phyloP scores from a whole-genome alignment of 2,888 invertebrate genomes.

The Nemurella pictetii region DNA sequence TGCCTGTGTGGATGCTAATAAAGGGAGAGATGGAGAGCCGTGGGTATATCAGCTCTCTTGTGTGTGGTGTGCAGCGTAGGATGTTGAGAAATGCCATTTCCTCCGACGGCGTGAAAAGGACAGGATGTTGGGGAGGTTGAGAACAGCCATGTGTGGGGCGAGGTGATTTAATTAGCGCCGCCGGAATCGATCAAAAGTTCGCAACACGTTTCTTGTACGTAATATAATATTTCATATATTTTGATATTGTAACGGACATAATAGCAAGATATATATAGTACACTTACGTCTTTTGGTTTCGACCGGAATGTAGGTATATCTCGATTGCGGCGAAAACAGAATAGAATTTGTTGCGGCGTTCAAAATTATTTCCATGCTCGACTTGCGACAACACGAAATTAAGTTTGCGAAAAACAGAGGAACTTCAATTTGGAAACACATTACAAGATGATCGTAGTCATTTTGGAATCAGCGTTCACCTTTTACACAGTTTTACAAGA shows the following conservation, averaged over 20 bases:
- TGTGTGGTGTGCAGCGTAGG: not conserved
- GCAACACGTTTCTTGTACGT: not conserved
- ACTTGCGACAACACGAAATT: not conserved
- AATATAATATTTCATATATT: conserved; percentile 27
- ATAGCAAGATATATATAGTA: conserved; percentile 27
- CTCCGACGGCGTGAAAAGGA: not conserved
- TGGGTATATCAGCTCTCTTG: not conserved
- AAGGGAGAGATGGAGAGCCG: not conserved
- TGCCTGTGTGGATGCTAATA: not conserved
- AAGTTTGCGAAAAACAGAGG: not conserved
- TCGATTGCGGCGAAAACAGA: not conserved
- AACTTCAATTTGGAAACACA: not conserved
- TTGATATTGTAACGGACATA: conserved; percentile 34
- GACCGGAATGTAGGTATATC: not conserved
- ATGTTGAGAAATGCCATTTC: conserved; percentile 19
- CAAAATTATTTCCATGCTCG: not conserved
- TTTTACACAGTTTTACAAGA: not conserved
- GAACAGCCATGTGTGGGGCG: not conserved
- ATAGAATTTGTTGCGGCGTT: not conserved
- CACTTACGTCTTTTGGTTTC: conserved; percentile 29
- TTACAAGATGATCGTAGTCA: not conserved
- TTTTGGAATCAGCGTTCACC: not conserved
- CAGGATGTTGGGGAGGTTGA: conserved; percentile 9
- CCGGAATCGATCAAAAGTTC: not conserved
- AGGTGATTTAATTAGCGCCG: not conserved